Percentiles rank a stretch among this genome's conserved stretches.
These are phyloP conservation scores for Chromoteleia sp. DNA, from an alignment of 2,888 invertebrate species.

Conservation along the genomic window DNA sequence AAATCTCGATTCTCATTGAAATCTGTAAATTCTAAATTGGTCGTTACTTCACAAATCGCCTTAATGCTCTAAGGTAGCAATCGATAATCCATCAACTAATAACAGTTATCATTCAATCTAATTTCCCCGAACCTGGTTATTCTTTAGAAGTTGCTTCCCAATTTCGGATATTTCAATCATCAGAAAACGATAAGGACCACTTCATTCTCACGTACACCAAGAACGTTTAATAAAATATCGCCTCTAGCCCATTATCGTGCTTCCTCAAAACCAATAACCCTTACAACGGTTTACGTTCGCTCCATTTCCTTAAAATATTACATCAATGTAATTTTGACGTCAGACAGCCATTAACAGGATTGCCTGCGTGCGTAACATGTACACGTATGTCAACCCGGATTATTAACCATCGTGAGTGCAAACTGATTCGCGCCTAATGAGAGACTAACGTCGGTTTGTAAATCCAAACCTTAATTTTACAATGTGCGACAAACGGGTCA, in stretches of 20 bases:
- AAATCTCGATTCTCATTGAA: no score
- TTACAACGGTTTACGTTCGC: slow-evolving; percentile 52
- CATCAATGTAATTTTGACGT: slow-evolving; percentile 50
- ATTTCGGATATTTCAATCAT: neutral
- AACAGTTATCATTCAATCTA: neutral
- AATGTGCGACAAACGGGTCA: no score
- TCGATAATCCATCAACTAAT: neutral
- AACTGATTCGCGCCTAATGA: neutral
- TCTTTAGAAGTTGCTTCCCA: neutral
- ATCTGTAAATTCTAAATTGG: neutral
- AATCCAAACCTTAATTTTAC: no score
- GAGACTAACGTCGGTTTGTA: no score
- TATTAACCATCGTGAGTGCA: slow-evolving; percentile 17
- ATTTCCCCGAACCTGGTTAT: neutral
- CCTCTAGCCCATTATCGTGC: neutral
- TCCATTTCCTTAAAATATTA: slow-evolving; percentile 56
- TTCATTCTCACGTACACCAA: neutral
- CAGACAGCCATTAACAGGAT: slow-evolving; percentile 40
- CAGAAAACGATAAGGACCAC: neutral
- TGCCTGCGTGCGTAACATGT: slow-evolving; percentile 23
- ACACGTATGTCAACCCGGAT: slow-evolving; percentile 22
- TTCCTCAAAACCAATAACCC: slow-evolving; percentile 22
- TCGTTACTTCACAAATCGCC: neutral
- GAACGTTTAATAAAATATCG: slow-evolving; percentile 34
- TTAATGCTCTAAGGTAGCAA: neutral